Evolutionary conservation across 92 coral and sea anemone species (phyloP).

Genomic region (Pocillopora meandrina): DNA sequence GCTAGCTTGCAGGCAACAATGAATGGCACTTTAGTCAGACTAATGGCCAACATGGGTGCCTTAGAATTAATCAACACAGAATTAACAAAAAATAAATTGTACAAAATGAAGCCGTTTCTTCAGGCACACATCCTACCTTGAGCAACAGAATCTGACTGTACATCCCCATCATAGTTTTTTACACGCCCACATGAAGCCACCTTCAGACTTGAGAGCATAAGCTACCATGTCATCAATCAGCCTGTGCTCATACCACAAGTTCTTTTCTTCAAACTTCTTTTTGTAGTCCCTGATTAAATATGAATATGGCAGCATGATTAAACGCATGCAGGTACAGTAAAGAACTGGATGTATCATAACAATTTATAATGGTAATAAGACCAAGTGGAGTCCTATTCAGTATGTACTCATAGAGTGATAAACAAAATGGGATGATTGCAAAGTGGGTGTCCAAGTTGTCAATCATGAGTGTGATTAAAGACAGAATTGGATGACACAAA

Average conservation of each 20-base stretch:
- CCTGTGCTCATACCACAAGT: constrained; percentile 97
- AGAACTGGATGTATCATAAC: no score
- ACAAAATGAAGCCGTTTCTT: not conserved
- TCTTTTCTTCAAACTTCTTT: constrained; percentile 74
- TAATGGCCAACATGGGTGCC: no score
- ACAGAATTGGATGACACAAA: no score
- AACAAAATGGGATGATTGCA: no score
- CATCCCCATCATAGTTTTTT: constrained; percentile 99
- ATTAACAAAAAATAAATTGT: not conserved
- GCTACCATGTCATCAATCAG: constrained; percentile 99
- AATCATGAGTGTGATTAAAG: no score
- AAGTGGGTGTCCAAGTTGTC: no score
- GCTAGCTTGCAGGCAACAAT: no score
- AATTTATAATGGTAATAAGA: no score
- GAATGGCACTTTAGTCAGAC: no score
- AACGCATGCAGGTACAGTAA: not conserved
- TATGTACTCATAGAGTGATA: no score
- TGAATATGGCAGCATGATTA: not conserved
- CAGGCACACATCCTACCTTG: constrained; percentile 68
- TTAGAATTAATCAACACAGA: no score
- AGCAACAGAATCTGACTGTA: constrained; percentile 97
- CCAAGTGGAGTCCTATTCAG: no score
- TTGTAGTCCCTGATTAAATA: constrained; percentile 69
- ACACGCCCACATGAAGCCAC: constrained; percentile 99
- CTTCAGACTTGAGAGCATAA: constrained; percentile 91